Evolutionary conservation across 2,797 vertebrate species (phyloP), one percentile per base, ranked within the genome.

Genomic region (Hoplostethus atlanticus): DNA sequence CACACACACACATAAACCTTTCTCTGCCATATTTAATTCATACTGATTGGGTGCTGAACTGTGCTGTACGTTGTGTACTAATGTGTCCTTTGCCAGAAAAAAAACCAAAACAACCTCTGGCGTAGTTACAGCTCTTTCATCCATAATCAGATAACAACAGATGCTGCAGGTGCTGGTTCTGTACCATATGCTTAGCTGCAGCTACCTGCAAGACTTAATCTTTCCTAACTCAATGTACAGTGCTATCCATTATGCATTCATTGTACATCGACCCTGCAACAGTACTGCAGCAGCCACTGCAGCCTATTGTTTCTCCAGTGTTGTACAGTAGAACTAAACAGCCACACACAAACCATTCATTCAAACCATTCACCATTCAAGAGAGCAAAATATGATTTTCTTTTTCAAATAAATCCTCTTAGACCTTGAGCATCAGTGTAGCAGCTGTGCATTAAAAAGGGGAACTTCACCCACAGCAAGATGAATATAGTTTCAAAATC

Each of bases 51-150:
- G 64, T 62, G 72, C 56, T 66, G 66, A 38, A 59, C 71, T 72
- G 75, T 75, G 51, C 28, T 81, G 77, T 54, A 16, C n/a, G 5
- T 78, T 76, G 47, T 84, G 77, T 55, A 7, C 7, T 21, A 72
- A 71, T 73, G 31, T 64, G 63, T 81, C 68, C 62, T 80, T 47
- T 68, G 57, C 34, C 56, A 38, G 17, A 17, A 38, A 21, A 11
- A 17, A 30, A 2, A 73, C 70, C 62, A 34, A 66, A 52, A 77
- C 44, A 68, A 70, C 21, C 21, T 77, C 63, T 64, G 73, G 70
- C 76, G 73, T 54, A 80, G 51, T 67, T 69, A 31, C 30, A 70
- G 52, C 47, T 68, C 71, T 78, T 72, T 79, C 73, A 81, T 81
- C 71, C 47, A 12, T 65, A 51, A 31, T 46, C 59, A 62, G 40